A percentile compares a stretch with the other conserved stretches of the same genome.
Evolutionary conservation across 2,113 vertebrate genomes (phyloP).

Genomic region (Esox niger): DNA sequence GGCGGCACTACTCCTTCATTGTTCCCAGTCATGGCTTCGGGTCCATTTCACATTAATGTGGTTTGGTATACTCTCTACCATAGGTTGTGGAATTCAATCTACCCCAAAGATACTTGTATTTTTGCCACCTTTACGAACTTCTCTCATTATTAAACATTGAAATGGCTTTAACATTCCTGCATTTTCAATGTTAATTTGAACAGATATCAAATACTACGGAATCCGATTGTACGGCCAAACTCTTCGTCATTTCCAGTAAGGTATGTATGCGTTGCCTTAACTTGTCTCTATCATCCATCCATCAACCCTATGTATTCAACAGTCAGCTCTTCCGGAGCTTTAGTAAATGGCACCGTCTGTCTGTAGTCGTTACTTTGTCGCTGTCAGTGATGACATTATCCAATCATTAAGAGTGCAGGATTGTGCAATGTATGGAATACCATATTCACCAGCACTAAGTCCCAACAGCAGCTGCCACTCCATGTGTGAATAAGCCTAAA

Average conservation of each 20-base stretch:
- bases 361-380: too few relatives aligned
- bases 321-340: slow-evolving; percentile 22
- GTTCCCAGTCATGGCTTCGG: slow-evolving; percentile 19
- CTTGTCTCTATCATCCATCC: too few relatives aligned
- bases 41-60: slow-evolving; percentile 24
- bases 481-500: slow-evolving; percentile 24
- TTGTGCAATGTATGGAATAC: slow-evolving; percentile 15
- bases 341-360: too few relatives aligned
- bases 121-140: slow-evolving; percentile 2
- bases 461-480: slow-evolving; percentile 28
- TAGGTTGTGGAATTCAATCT: slow-evolving; percentile 7
- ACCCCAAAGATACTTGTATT: not conserved
- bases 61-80: slow-evolving; percentile 11
- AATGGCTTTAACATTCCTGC: not conserved
- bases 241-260: slow-evolving; percentile 89
- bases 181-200: slow-evolving; percentile 43
- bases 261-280: slow-evolving; percentile 58
- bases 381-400: slow-evolving; percentile 38
- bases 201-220: slow-evolving; percentile 84
- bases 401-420: slow-evolving; percentile 31
- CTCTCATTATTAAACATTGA: slow-evolving; percentile 10
- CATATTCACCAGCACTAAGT: not conserved
- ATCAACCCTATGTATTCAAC: not conserved
- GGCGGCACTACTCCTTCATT: slow-evolving; percentile 23
- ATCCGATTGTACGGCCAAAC: slow-evolving; percentile 84